phyloP scores from a whole-genome alignment of 2,797 vertebrate genomes.

The Sparidentex hasta region DNA sequence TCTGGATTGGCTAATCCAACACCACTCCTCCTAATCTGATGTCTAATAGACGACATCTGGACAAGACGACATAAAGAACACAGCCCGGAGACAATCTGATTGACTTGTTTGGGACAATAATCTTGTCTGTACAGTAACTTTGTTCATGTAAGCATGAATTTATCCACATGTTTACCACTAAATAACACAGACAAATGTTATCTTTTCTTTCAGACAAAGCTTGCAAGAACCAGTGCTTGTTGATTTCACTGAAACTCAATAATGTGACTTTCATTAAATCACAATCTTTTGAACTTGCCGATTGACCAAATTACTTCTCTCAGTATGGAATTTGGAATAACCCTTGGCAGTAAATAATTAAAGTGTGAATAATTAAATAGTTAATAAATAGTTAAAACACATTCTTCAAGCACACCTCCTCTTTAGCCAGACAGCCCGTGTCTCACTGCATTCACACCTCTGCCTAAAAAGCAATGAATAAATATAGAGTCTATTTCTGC shows the following conservation, averaged over 20 bases:
- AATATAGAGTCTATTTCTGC: slow-evolving; percentile 69
- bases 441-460: slow-evolving; percentile 75
- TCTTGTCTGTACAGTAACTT: slow-evolving; percentile 70
- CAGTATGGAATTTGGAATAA: slow-evolving; percentile 13
- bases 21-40: slow-evolving; percentile 78
- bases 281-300: background rate
- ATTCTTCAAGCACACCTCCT: slow-evolving; percentile 27
- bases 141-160: slow-evolving; percentile 52
- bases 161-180: slow-evolving; percentile 51
- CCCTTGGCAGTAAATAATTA: slow-evolving; percentile 34
- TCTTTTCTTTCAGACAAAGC: slow-evolving; percentile 41
- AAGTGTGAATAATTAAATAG: slow-evolving; percentile 48
- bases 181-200: slow-evolving; percentile 34
- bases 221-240: background rate
- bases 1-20: slow-evolving; percentile 83
- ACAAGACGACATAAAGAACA: slow-evolving; percentile 54
- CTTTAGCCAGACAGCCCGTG: slow-evolving; percentile 46
- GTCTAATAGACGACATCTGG: slow-evolving; percentile 81
- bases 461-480: slow-evolving; percentile 67
- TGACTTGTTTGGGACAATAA: slow-evolving; percentile 73
- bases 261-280: slow-evolving; percentile 1
- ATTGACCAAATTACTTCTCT: background rate
- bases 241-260: slow-evolving; percentile 20
- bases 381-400: slow-evolving; percentile 66
- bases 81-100: slow-evolving; percentile 65